Evolutionary conservation across 1,140 invertebrate species (phyloP).

Genomic region (Drusus annulatus): DNA sequence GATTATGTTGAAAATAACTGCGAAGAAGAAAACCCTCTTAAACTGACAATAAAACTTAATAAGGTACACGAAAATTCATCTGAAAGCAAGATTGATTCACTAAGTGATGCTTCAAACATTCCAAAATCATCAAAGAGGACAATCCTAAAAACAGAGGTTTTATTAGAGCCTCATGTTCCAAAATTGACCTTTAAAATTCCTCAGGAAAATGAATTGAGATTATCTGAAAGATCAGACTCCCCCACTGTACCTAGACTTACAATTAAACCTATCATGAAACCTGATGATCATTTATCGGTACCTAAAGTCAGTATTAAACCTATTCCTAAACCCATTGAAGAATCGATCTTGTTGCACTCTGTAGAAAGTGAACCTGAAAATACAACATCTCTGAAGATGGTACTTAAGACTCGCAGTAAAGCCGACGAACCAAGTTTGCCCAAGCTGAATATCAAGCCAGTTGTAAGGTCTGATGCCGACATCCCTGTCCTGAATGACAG

Average conservation of each 20-base stretch:
- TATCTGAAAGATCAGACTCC: conserved; percentile 63
- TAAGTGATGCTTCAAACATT: conserved; percentile 56
- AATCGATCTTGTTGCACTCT: conserved; percentile 18
- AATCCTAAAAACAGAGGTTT: conserved; percentile 63
- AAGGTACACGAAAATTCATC: conserved; percentile 23
- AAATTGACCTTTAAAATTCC: conserved; percentile 67
- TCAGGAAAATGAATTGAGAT: conserved; percentile 61
- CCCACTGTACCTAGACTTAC: conserved; percentile 67
- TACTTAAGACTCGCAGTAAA: conserved; percentile 23
- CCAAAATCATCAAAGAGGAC: conserved; percentile 67
- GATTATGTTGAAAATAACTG: conserved; percentile 34
- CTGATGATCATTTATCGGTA: conserved; percentile 59
- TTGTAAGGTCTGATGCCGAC: conserved; percentile 62
- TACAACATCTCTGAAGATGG: conserved; percentile 54
- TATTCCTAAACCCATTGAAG: conserved; percentile 62
- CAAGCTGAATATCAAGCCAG: conserved; percentile 60
- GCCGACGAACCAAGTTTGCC: conserved; percentile 19
- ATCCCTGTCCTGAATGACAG: not conserved
- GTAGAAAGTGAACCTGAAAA: conserved; percentile 29
- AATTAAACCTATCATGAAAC: conserved; percentile 69
- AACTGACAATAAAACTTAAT: conserved; percentile 53
- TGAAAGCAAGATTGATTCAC: conserved; percentile 36
- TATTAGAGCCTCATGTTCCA: conserved; percentile 63
- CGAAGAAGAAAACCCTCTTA: conserved; percentile 44
- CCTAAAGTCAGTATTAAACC: conserved; percentile 44